Evolutionary conservation across 2,888 invertebrate species (phyloP).

Genomic region (Oscheius onirici): DNA sequence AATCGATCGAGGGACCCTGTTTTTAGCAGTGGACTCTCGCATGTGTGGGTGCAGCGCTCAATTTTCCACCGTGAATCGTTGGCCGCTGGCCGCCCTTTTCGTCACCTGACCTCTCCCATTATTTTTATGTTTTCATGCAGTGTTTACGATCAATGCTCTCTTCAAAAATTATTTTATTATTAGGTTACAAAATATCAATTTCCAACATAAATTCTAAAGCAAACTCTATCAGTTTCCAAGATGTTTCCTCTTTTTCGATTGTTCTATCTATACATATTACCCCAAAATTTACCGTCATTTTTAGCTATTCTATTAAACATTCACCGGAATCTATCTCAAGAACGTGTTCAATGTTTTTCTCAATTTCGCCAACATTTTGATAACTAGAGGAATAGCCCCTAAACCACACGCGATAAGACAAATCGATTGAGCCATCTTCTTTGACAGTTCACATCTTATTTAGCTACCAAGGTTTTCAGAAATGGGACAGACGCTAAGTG

Average conservation of each 20-base stretch:
- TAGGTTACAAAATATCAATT: too few relatives aligned
- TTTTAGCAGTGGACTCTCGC: slow-evolving; percentile 22
- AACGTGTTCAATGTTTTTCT: not conserved
- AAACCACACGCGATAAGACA: slow-evolving; percentile 21
- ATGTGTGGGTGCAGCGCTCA: slow-evolving; percentile 20
- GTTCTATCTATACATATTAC: too few relatives aligned
- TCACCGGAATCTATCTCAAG: not conserved
- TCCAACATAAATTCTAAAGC: too few relatives aligned
- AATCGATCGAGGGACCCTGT: slow-evolving; percentile 31
- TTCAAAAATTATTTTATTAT: not conserved
- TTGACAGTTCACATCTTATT: not conserved
- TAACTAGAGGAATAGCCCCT: not conserved
- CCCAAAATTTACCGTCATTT: too few relatives aligned
- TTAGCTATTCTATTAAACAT: too few relatives aligned
- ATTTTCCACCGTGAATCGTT: slow-evolving; percentile 27
- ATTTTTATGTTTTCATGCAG: not conserved
- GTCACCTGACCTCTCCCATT: slow-evolving; percentile 20
- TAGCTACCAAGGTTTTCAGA: not conserved
- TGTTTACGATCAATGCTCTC: not conserved
- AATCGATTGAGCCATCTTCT: slow-evolving; percentile 17
- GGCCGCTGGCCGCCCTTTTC: slow-evolving; percentile 28
- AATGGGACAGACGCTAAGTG: slow-evolving; percentile 97
- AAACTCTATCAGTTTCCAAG: too few relatives aligned
- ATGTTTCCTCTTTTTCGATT: too few relatives aligned
- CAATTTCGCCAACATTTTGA: not conserved